These are phyloP conservation scores for Antennarius maculatus DNA, from an alignment of 2,797 vertebrate species.

Conservation along the genomic window DNA sequence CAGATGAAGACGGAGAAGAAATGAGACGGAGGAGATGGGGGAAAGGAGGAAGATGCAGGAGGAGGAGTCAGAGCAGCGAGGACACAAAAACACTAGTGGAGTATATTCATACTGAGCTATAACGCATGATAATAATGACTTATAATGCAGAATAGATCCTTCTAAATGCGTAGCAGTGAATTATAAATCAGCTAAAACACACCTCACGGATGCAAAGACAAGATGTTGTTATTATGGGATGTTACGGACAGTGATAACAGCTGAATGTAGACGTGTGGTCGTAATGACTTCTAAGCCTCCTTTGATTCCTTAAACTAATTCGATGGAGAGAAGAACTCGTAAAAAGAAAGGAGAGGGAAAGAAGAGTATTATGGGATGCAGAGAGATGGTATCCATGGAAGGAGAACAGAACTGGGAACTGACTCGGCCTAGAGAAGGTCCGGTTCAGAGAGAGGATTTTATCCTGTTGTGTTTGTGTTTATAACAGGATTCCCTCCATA, in stretches of 20 bases:
- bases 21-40: neutral
- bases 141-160: too few species aligned
- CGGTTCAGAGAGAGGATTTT: too few species aligned
- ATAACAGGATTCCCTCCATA: neutral
- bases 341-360: neutral
- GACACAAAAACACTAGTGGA: neutral
- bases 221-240: too few species aligned
- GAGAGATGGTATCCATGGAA: conserved; percentile 34
- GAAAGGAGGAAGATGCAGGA: neutral
- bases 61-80: neutral
- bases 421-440: too few species aligned
- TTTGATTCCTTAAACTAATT: conserved; percentile 10
- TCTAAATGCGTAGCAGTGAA: too few species aligned
- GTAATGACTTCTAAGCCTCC: neutral
- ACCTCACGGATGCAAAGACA: too few species aligned
- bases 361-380: conserved; percentile 11
- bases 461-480: neutral
- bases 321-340: conserved; percentile 3
- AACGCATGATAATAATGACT: too few species aligned
- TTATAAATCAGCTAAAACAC: too few species aligned
- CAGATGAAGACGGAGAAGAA: conserved; percentile 2
- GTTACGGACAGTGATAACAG: too few species aligned
- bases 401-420: conserved; percentile 22
- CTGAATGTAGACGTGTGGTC: too few species aligned
- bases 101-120: too few species aligned